phyloP scores from a whole-genome alignment of 1,140 invertebrate genomes.

The Drosophila kurseongensis region DNA sequence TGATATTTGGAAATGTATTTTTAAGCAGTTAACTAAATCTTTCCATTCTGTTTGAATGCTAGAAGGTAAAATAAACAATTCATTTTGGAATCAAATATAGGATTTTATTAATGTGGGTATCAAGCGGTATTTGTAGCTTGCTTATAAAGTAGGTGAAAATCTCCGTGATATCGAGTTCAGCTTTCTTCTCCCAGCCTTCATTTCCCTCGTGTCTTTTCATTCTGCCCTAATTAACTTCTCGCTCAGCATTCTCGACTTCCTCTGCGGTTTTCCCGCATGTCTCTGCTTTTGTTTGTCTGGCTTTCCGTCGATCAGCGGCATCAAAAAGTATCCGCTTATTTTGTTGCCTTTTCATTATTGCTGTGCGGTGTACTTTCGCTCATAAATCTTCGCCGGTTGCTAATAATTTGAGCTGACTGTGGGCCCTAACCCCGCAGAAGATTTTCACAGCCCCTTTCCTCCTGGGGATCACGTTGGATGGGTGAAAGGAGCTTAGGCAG shows the following conservation, averaged over 20 bases:
- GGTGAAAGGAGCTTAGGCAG: conserved; percentile 45
- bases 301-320: conserved; percentile 9
- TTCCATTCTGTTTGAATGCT: too few relatives aligned
- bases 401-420: conserved; percentile 26
- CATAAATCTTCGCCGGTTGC: conserved; percentile 38
- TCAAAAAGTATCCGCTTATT: conserved; percentile 39
- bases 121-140: background rate
- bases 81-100: background rate
- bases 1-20: too few relatives aligned
- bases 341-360: conserved; percentile 21
- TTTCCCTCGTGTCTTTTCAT: conserved; percentile 9
- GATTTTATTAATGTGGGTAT: background rate
- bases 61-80: too few relatives aligned
- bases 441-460: background rate
- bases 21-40: too few relatives aligned
- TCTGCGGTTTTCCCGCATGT: conserved; percentile 20
- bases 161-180: background rate
- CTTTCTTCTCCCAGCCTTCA: conserved; percentile 27
- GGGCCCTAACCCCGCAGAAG: conserved; percentile 9
- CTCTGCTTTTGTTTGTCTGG: background rate
- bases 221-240: conserved; percentile 37
- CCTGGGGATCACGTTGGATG: conserved; percentile 17
- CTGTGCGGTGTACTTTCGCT: conserved; percentile 30
- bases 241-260: conserved; percentile 31
- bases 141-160: conserved; percentile 7